A percentile compares a stretch with the other conserved stretches of the same genome.
These are phyloP conservation scores for Chrysina gloriosa DNA, from an alignment of 2,888 invertebrate genomes.

Conservation along the genomic window DNA sequence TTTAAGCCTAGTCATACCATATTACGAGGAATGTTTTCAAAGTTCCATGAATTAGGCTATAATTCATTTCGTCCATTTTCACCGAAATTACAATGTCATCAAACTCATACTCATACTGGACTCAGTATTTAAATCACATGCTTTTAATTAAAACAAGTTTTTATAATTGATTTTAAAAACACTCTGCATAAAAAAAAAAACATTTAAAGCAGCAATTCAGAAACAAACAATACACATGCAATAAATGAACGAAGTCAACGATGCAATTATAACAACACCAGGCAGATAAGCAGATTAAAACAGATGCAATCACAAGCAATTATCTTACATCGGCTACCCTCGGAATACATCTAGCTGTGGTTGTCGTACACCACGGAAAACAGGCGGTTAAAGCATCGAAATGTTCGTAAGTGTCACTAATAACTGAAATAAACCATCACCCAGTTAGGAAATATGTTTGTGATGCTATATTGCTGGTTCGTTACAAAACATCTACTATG, in stretches of 20 bases:
- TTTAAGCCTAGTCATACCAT: too few species aligned
- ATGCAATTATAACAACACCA: not conserved
- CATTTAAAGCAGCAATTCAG: too few species aligned
- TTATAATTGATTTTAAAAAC: too few species aligned
- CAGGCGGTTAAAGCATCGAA: constrained; percentile 81
- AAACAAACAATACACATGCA: not conserved
- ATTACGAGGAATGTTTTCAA: too few species aligned
- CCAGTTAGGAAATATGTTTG: constrained; percentile 46
- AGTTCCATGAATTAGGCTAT: too few species aligned
- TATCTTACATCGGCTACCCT: constrained; percentile 74
- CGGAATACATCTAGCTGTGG: constrained; percentile 72
- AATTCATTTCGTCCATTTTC: too few species aligned
- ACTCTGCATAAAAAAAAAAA: too few species aligned
- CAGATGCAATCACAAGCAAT: constrained; percentile 39
- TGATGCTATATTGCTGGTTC: constrained; percentile 26
- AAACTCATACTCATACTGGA: too few species aligned
- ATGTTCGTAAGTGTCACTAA: constrained; percentile 80
- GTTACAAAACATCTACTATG: constrained; percentile 38
- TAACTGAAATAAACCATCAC: constrained; percentile 69
- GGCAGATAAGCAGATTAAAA: constrained; percentile 21
- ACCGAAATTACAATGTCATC: too few species aligned
- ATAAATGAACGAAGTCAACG: not conserved
- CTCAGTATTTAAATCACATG: too few species aligned
- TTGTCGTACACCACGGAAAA: constrained; percentile 79
- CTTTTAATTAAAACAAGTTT: too few species aligned